Conservation (phyloP, 2,797 vertebrate species). For the Squalus acanthias region DNA sequence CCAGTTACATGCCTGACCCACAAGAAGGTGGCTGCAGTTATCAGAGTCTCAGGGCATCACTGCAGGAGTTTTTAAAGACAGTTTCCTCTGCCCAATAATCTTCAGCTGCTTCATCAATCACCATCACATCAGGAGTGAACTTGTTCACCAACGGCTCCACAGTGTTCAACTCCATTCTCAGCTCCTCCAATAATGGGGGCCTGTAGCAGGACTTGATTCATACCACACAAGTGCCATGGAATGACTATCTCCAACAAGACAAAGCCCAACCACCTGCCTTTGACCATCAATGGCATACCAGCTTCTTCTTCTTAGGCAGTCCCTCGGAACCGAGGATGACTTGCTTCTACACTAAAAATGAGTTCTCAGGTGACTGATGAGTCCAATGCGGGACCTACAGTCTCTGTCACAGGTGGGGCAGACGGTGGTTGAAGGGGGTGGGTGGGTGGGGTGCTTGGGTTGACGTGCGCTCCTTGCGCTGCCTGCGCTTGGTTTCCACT, state of each 20-base stretch:
- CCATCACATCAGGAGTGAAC: background rate
- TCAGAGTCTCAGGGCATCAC: background rate
- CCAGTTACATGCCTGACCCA: background rate
- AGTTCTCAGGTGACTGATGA: too few species aligned
- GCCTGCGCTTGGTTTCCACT: too few species aligned
- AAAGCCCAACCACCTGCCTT: background rate
- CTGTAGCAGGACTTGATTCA: background rate
- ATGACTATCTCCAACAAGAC: background rate
- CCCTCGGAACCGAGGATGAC: too few species aligned
- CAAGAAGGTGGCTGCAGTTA: background rate
- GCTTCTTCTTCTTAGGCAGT: too few species aligned
- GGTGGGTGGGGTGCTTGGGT: too few species aligned
- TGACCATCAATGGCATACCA: background rate
- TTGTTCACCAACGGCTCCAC: background rate
- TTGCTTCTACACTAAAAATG: too few species aligned
- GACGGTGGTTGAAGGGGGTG: too few species aligned
- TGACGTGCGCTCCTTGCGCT: too few species aligned
- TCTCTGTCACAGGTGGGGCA: too few species aligned
- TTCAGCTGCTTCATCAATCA: background rate
- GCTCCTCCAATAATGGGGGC: background rate
- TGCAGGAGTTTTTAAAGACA: background rate
- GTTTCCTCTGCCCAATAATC: background rate
- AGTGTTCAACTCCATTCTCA: background rate
- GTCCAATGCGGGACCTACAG: too few species aligned
- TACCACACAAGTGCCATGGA: background rate